Evolutionary conservation across 2,888 invertebrate species (phyloP), one percentile per base, ranked within the genome.

Genomic region (Beris morrisii): DNA sequence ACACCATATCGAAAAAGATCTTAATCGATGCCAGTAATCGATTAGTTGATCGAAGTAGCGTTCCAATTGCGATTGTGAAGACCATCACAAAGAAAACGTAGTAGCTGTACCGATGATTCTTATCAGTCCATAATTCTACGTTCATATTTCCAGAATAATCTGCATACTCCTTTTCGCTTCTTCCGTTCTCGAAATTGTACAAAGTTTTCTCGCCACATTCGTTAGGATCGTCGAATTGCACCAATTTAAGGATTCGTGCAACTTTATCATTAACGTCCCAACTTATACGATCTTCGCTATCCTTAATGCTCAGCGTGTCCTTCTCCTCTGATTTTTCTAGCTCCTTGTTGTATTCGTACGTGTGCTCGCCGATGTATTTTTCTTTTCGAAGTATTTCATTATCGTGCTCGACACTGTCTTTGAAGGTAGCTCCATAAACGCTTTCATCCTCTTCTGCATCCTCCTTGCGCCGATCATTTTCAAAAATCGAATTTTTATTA

Each of bases 251-350:
- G 15, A 61, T 61, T 22, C 61, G 31, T 4, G 61, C 61, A 2
- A 61, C 52, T 38, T 52, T 61, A 3, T 61, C 61, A 22, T 38
- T 61, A 1, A 52, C 38, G 43, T 61, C 61, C 58, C 58, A 58
- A 45, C 44, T 45, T 4, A 46, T 9, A 3, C 31, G 58, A 46
- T 58, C 58, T 13, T 58, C 58, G 22, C 58, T 58, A 3, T 58
- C 58, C 31, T 58, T 58, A n/a, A 58, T 22, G 22, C 58, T 58
- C n/a, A 31, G 28, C 3, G 45, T 58, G 5, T 58, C 58, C 46
- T 58, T 58, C 15, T 38, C 50, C 9, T 61, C 61, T 0, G 61
- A 15, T 32, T 61, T 61, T 13, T 61, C 61, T 22, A 52, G 22
- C 30, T 50, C 52, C 11, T 50, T 50, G 9, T n/a, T 28, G 38